Percentiles rank a stretch among this genome's conserved stretches.
phyloP scores from a whole-genome alignment of 2,888 invertebrate genomes.

The Drosophila lacicola region DNA sequence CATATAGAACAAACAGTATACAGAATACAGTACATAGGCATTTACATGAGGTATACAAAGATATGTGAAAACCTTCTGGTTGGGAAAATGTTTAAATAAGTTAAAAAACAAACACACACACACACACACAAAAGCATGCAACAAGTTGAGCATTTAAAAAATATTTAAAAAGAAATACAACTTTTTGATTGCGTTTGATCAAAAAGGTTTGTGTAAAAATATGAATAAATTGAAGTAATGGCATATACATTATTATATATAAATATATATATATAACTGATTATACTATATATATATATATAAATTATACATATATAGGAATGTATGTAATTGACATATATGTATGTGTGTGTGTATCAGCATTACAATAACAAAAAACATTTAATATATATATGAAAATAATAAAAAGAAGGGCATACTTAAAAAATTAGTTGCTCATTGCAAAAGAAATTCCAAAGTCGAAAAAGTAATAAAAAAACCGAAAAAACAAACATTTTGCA shows the following conservation, averaged over 20 bases:
- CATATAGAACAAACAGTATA: constrained; percentile 37
- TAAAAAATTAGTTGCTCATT: constrained; percentile 63
- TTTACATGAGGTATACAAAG: constrained; percentile 58
- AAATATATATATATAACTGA: constrained; percentile 70
- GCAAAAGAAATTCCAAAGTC: constrained; percentile 52
- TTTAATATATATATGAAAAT: constrained; percentile 9
- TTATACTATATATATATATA: constrained; percentile 71
- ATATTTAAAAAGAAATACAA: constrained; percentile 41
- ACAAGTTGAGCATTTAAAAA: constrained; percentile 75
- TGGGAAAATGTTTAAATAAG: constrained; percentile 38
- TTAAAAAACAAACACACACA: constrained; percentile 29
- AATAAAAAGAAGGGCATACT: constrained; percentile 32
- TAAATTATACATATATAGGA: constrained; percentile 58
- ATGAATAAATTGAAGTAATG: constrained; percentile 51
- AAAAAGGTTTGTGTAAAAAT: constrained; percentile 62
- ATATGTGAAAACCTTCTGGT: constrained; percentile 36
- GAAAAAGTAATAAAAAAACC: constrained; percentile 31
- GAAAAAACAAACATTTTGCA: constrained; percentile 73
- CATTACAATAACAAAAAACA: constrained; percentile 61
- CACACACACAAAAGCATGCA: constrained; percentile 56
- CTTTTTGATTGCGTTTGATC: constrained; percentile 79
- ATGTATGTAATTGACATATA: constrained; percentile 62
- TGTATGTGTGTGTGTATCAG: constrained; percentile 58
- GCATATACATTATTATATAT: constrained; percentile 66
- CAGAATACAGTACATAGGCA: constrained; percentile 57